A percentile compares a stretch with the other conserved stretches of the same genome.
phyloP scores from a whole-genome alignment of 1,140 invertebrate genomes.

The Melitaea cinxia region DNA sequence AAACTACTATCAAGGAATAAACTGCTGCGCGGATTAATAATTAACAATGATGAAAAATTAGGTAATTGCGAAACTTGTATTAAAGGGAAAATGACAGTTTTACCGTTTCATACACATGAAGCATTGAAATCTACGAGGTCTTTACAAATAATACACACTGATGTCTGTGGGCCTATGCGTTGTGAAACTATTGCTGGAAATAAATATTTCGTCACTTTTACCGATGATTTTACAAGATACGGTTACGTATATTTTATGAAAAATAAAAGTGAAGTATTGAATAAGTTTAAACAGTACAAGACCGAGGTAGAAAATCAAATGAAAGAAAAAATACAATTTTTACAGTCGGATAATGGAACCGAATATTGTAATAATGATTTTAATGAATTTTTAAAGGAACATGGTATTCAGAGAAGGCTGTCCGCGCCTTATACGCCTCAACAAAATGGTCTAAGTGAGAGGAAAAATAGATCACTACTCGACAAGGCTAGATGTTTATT shows the following conservation, averaged over 20 bases:
- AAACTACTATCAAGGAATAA: slow-evolving; percentile 36
- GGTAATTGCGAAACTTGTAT: slow-evolving; percentile 46
- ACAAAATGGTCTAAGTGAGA: too few relatives aligned
- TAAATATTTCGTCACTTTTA: slow-evolving; percentile 68
- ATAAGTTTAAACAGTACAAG: slow-evolving; percentile 47
- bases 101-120: slow-evolving; percentile 43
- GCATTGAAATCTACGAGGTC: slow-evolving; percentile 38
- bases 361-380: slow-evolving; percentile 39
- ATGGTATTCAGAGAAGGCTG: too few relatives aligned
- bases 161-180: slow-evolving; percentile 67
- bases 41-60: slow-evolving; percentile 18
- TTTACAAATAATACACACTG: slow-evolving; percentile 62
- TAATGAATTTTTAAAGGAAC: slow-evolving; percentile 23
- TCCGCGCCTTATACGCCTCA: too few relatives aligned
- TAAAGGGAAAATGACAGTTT: slow-evolving; percentile 49
- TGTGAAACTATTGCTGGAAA: slow-evolving; percentile 46
- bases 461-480: too few relatives aligned
- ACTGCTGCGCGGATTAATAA: slow-evolving; percentile 5
- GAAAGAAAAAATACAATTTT: slow-evolving; percentile 42
- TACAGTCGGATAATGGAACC: slow-evolving; percentile 43
- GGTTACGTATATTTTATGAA: slow-evolving; percentile 67
- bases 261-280: slow-evolving; percentile 60
- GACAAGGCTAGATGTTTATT: too few relatives aligned
- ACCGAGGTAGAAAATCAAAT: slow-evolving; percentile 36
- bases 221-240: slow-evolving; percentile 61